phyloP scores from a whole-genome alignment of 2,797 vertebrate genomes.

The Spatula clypeata region DNA sequence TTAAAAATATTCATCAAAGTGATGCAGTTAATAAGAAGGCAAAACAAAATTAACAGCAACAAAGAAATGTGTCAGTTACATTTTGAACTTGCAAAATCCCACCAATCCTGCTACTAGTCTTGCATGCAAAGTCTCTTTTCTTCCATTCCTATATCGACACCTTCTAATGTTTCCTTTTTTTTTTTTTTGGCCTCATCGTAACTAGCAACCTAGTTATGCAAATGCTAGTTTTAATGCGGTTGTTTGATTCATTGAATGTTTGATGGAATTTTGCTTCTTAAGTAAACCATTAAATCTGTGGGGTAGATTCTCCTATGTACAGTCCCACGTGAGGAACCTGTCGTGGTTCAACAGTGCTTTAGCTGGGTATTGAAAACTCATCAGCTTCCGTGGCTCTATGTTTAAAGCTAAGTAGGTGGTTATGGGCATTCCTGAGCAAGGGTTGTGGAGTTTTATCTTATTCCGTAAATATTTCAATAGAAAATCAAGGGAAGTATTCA shows the following conservation, averaged over 20 bases:
- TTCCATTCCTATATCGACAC: not conserved
- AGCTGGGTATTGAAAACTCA: not conserved
- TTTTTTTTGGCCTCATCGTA: not conserved
- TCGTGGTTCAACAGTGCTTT: not conserved
- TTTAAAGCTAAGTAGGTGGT: not conserved
- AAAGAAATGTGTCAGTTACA: conserved; percentile 54
- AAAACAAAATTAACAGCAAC: conserved; percentile 68
- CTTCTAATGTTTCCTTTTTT: not conserved
- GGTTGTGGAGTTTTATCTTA: not conserved
- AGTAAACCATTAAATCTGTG: not conserved
- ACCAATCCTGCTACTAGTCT: not conserved
- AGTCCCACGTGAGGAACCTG: not conserved
- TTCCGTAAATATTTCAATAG: conserved; percentile 3
- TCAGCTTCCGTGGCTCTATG: not conserved
- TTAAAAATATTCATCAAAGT: conserved; percentile 66
- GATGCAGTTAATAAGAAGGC: conserved; percentile 54
- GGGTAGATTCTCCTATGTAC: not conserved
- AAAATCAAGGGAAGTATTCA: not conserved
- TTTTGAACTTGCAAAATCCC: conserved; percentile 57
- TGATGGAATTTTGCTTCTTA: not conserved
- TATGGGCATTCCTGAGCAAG: not conserved
- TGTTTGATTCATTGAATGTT: not conserved
- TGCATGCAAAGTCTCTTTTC: not conserved
- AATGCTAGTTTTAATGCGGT: not conserved
- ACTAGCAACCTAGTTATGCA: not conserved